Base-by-base conservation (phyloP, 1,140 invertebrate species). In the Leptoteleia sp. region DNA sequence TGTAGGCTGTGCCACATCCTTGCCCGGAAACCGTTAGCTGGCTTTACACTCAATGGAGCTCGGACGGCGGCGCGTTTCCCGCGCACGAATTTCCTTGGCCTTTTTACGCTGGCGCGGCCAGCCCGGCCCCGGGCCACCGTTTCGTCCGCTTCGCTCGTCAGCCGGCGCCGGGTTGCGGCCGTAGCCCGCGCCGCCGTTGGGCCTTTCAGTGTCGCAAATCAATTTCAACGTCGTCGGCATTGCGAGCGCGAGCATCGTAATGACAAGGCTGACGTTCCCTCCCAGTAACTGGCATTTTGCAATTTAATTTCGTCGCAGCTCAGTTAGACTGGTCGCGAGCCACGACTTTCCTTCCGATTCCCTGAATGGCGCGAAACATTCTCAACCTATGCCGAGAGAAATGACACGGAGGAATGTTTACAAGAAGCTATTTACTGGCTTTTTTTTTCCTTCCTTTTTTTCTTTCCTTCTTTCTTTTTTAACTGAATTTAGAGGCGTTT, bases 1-100 rank as follows among this genome's bases (percentile, higher is more conserved):
- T 88, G 86, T 87, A 88, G 87, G 87, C 86, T 88, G 87, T 89
- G 87, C 87, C 84, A 89, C 87, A 88, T 89, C 87, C 86, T 87
- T 84, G 86, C 83, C 86, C 85, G 84, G 84, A 86, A 89, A 88
- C 87, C 87, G 87, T 89, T 88, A 89, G 79, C 84, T 81, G 83
- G 76, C 80, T 87, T 79, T 86, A 84, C 82, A 84, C 85, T 88
- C 79, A 87, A 87, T 87, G 84, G 73, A 85, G 62, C 50, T 65
- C 42, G 43, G 8, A 76, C 22, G 22, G 22, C 80, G 77, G 70
- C 78, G 76, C 78, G 68, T 82, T 83, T 76, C 71, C 77, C 79
- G 76, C 80, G 80, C 79, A 79, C 81, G 62, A 83, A 83, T 81
- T 83, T 82, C 47, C 72, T 78, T 70, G 40, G 50, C 42, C 59